Evolutionary conservation across 1,140 invertebrate genomes (phyloP).

Genomic region (Drosophila kohkoa): DNA sequence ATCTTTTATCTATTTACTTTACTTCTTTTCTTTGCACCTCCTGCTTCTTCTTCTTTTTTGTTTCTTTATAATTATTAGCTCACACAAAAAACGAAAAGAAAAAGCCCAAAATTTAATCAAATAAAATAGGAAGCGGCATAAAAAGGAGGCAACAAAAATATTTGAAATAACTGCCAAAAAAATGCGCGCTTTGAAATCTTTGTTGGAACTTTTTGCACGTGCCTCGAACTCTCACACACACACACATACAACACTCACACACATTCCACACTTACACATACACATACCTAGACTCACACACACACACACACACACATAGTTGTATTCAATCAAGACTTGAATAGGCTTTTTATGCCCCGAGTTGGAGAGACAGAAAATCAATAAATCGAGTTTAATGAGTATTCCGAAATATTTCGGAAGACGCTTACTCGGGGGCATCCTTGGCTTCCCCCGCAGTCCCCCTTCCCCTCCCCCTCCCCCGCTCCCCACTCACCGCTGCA

Average conservation of each 20-base stretch:
- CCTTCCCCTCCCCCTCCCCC: background rate
- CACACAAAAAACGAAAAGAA: too few relatives aligned
- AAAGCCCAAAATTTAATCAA: too few relatives aligned
- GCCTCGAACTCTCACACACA: conserved; percentile 5
- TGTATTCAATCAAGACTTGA: conserved; percentile 34
- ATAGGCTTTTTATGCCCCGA: conserved; percentile 27
- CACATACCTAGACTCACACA: background rate
- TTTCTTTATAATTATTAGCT: conserved; percentile 12
- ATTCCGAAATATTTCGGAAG: conserved; percentile 65
- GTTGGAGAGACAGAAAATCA: conserved; percentile 69
- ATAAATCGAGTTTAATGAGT: conserved; percentile 78
- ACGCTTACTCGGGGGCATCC: background rate
- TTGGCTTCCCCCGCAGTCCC: background rate
- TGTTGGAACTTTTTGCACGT: conserved; percentile 6
- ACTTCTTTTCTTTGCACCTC: background rate
- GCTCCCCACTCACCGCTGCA: background rate
- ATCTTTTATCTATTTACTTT: conserved; percentile 1
- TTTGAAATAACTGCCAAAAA: conserved; percentile 29
- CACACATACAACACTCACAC: background rate
- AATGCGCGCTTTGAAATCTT: conserved; percentile 37
- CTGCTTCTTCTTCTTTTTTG: background rate
- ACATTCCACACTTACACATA: background rate
- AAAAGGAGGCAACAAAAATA: conserved; percentile 10
- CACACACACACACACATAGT: background rate
- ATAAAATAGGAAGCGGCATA: too few relatives aligned